Evolutionary conservation across 2,113 vertebrate species (phyloP), one percentile per base, ranked within the genome.

Genomic region (Chaetorhynchus papuensis): DNA sequence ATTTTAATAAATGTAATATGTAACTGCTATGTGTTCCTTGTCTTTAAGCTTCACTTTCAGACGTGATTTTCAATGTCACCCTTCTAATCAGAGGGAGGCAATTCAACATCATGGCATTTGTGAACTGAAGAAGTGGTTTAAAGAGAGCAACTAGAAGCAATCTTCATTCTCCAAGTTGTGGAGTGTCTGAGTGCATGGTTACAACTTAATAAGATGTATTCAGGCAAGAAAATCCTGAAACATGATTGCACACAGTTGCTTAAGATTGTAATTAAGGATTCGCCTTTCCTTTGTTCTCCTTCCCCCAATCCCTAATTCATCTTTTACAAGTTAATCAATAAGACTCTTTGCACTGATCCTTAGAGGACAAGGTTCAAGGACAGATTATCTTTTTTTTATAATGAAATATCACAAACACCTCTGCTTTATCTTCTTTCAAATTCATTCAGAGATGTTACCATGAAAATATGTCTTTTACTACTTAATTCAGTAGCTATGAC

Each of bases 141-240:
- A 92, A 95, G 88, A 84, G 80, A 69, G 49, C 60, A 80, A 41
- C 77, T 39, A 78, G 68, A 82, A 94, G 76, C 71, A 92, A 69
- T 96, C 75, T 93, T 60, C 45, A 24, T 64, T 90, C 59, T 89
- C 50, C 49, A 72, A 77, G 84, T 90, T 91, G 52, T 11, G 19
- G 70, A 84, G 56, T 17, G 2, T 68, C 74, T 87, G 88, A 89
- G 79, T 49, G 39, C 49, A 44, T 64, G 49, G 92, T 74, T 93
- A 37, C 72, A 80, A 82, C 81, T 70, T 97, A 96, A 91, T 90
- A 96, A 84, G 76, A 96, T 88, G 56, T 70, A 95, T 95, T 95
- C 84, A 94, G 57, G 69, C 87, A 96, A 92, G 88, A 94, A 97
- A 96, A 97, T 90, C 95, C 84, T 84, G 64, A 68, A 93, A 74